Evolutionary conservation across 2,888 invertebrate genomes (phyloP).

Genomic region (Arenicola marina): DNA sequence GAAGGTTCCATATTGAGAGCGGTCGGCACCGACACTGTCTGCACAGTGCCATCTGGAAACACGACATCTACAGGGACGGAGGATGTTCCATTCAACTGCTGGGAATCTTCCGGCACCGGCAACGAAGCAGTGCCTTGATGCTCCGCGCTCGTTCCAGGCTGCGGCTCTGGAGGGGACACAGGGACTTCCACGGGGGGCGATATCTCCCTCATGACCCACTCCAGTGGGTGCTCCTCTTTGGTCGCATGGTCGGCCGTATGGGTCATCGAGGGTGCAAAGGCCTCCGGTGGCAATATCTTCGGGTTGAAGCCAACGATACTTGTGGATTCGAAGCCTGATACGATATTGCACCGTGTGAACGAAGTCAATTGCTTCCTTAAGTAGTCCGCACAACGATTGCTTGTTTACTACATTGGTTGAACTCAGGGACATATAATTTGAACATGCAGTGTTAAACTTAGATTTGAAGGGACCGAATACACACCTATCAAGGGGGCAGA

Average conservation of each 20-base stretch:
- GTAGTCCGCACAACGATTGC: background rate
- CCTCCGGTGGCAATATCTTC: background rate
- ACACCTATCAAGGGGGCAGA: constrained; percentile 14
- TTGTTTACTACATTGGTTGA: background rate
- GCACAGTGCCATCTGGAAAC: background rate
- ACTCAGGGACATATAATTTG: background rate
- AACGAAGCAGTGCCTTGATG: no score
- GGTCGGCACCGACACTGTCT: background rate
- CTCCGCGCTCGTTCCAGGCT: no score
- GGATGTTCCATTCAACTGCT: no score
- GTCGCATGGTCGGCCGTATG: background rate
- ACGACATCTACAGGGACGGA: background rate
- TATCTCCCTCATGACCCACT: background rate
- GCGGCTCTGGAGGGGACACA: no score
- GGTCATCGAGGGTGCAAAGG: background rate
- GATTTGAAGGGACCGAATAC: constrained; percentile 15
- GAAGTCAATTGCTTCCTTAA: background rate
- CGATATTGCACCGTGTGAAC: background rate
- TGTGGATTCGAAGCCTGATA: background rate
- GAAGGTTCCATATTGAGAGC: background rate
- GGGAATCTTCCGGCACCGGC: no score
- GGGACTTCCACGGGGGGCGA: no score
- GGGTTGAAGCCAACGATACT: background rate
- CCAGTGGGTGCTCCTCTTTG: background rate
- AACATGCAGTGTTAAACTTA: constrained; percentile 12